Evolutionary conservation across 1,140 invertebrate species (phyloP).

Genomic region (Dreissena polymorpha): DNA sequence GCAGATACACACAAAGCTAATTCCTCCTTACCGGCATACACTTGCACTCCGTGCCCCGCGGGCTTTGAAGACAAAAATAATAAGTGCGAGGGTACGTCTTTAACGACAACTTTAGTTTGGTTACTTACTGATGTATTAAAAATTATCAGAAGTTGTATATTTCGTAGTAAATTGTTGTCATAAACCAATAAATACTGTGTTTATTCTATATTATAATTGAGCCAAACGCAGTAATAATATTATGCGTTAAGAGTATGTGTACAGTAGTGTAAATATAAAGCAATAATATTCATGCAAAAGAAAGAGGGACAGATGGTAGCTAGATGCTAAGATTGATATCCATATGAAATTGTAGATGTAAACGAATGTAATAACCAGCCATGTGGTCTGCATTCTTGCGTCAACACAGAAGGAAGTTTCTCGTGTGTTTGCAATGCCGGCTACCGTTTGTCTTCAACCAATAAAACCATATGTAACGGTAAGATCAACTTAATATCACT

Average conservation of each 20-base stretch:
- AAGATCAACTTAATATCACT: too few relatives aligned
- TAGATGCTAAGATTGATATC: background rate
- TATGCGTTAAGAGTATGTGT: background rate
- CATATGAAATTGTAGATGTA: constrained; percentile 6
- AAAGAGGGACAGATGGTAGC: background rate
- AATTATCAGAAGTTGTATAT: too few relatives aligned
- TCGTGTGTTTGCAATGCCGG: constrained; percentile 12
- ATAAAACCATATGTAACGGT: background rate
- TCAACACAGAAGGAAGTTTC: constrained; percentile 23
- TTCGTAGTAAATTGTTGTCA: too few relatives aligned
- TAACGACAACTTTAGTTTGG: too few relatives aligned
- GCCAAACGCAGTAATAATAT: background rate
- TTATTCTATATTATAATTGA: background rate
- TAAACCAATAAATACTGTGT: background rate
- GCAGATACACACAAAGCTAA: too few relatives aligned
- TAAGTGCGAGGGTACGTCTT: too few relatives aligned
- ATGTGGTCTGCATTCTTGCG: background rate
- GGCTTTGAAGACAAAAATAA: too few relatives aligned
- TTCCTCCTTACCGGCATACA: background rate
- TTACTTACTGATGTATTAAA: too few relatives aligned
- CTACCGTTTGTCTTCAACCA: background rate
- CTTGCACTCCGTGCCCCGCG: too few relatives aligned
- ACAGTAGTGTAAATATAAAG: background rate
- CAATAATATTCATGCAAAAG: background rate
- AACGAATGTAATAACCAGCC: constrained; percentile 1